Evolutionary conservation across 2,888 invertebrate species (phyloP), one percentile per base, ranked within the genome.

Genomic region (Pardosa pseudoannulata): DNA sequence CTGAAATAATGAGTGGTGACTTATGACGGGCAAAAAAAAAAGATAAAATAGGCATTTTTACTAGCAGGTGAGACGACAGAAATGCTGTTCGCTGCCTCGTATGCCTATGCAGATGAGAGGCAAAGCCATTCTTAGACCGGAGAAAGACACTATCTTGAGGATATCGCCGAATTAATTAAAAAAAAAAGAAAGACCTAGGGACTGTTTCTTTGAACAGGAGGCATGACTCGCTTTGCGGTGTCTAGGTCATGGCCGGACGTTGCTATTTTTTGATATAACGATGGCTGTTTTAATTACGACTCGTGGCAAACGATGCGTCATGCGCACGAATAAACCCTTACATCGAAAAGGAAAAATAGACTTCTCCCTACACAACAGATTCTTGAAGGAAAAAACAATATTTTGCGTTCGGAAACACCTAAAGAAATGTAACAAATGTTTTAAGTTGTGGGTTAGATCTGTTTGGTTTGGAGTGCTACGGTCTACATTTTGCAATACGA

Each of bases 81-180:
- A 56, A 23, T 0, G n/a, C 19, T 56, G n/a, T 56, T n/a, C 19
- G 23, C 16, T 5, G 23, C 23, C 56, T 46, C 16, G 23, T 56
- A 56, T 56, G 56, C 56, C 56, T 56, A 56, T 56, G 56, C 56
- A 56, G 56, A 56, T 56, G 56, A 46, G 41, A 56, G 23, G n/a
- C 3, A 6, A 11, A 56, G 56, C 11, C 56, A 11, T 56, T 23
- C 23, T n/a, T n/a, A n/a, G n/a, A n/a, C n/a, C n/a, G n/a, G n/a
- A n/a, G n/a, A n/a, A n/a, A n/a, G n/a, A n/a, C n/a, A n/a, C n/a
- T n/a, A n/a, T n/a, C n/a, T n/a, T n/a, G n/a, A n/a, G 16, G 23
- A 23, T 56, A 56, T 56, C n/a, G n/a, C n/a, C n/a, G 56, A 56
- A 56, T 56, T 56, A 56, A 56, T 56, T 56, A 23, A 56, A 23